Base-by-base conservation (phyloP, 2,113 vertebrate genomes). In the Catharus minimus region DNA sequence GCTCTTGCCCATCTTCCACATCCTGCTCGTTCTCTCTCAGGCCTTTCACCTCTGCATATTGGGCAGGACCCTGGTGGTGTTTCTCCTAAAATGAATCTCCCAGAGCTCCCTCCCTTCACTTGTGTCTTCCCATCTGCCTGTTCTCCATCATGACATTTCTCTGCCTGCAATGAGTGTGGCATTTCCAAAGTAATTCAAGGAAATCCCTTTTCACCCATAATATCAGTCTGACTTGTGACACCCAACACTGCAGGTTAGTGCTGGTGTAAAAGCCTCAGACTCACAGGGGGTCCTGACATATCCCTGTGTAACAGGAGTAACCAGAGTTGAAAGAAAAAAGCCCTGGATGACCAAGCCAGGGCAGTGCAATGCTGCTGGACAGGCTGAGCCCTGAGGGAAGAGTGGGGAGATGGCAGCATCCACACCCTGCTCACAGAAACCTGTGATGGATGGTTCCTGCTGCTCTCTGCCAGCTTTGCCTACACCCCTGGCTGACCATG, bases 401-500 rank as follows among this genome's bases (percentile, higher is more conserved):
- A 36, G 20, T 1, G 4, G 44, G 30, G 47, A 36, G 13, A 36
- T 3, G 43, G 44, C 69, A 92, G 49, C 64, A 73, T 7, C 5
- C 30, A 44, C 5, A 4, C 19, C 22, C 39, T 64, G 50, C 72
- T 39, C 39, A 10, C 21, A 4, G 4, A 36, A 44, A 44, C 38
- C 55, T 39, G 47, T 30, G n/a, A 33, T 36, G 33, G 24, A 5
- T 7, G 11, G 53, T 15, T 26, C 15, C 36, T 0, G 1, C 19
- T 44, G 55, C 39, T 61, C 57, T 50, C 44, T 52, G 39, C 15
- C 58, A 20, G 44, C 71, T 46, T 52, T 72, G 47, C 49, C 53
- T 22, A 3, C 1, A 1, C 7, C 60, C 28, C 56, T 14, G 28
- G 28, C 61, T 1, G 2, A 18, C 32, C 49, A 16, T 1, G 1